A percentile compares a stretch with the other conserved stretches of the same genome.
phyloP scores from a whole-genome alignment of 2,113 vertebrate genomes.

The Etheostoma cragini region DNA sequence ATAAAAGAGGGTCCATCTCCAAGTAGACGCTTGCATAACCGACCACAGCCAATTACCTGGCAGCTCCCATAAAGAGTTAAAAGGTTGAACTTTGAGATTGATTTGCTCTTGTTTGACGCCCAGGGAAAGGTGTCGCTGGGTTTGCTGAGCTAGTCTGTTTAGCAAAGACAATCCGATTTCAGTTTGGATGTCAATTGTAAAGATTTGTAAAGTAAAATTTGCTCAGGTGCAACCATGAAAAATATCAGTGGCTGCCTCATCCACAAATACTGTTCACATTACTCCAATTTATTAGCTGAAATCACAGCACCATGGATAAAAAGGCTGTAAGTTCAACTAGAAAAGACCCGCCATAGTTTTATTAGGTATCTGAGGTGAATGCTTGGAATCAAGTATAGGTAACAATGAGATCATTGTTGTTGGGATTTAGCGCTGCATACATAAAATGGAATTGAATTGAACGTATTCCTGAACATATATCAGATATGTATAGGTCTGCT shows the following conservation, averaged over 20 bases:
- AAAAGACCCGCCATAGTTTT: conserved; percentile 3
- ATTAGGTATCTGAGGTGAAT: conserved; percentile 7
- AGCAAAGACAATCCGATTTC: background rate
- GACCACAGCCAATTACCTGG: conserved; percentile 49
- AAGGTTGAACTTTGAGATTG: conserved; percentile 29
- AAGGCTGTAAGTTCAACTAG: conserved; percentile 9
- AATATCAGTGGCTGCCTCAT: background rate
- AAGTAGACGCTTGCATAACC: conserved; percentile 22
- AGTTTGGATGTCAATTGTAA: background rate
- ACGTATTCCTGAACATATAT: no score
- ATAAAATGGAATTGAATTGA: no score
- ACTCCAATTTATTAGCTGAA: background rate
- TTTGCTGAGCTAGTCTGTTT: conserved; percentile 10
- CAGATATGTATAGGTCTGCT: no score
- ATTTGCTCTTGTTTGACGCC: conserved; percentile 23
- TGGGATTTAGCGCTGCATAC: no score
- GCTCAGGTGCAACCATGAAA: background rate
- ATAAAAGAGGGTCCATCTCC: conserved; percentile 40
- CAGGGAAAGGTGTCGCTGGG: background rate
- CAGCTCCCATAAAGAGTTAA: conserved; percentile 42
- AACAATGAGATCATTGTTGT: no score
- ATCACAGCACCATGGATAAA: background rate
- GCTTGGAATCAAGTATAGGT: background rate
- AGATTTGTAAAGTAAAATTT: background rate
- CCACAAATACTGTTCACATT: background rate